Conservation (phyloP, 2,888 invertebrate species). For the Megalurothrips usitatus region DNA sequence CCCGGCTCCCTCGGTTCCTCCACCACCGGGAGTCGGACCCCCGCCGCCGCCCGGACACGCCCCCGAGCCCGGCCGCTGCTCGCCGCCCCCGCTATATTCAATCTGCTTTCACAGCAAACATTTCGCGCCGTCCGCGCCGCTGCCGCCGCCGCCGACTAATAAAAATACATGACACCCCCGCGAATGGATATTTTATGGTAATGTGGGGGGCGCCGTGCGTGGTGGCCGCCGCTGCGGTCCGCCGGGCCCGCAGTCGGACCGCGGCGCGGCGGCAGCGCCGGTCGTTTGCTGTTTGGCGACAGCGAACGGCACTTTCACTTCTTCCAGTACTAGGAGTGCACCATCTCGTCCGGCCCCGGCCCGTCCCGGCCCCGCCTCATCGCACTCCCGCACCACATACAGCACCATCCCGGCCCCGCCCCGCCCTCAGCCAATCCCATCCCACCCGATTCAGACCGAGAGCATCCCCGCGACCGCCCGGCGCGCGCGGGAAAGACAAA, state of each 20-base stretch:
- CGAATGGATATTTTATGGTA: slow-evolving; percentile 10
- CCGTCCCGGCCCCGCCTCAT: background rate
- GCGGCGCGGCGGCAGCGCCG: too few relatives aligned
- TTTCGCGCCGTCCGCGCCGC: background rate
- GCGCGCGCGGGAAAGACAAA: too few relatives aligned
- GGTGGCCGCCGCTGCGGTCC: background rate
- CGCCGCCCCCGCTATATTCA: background rate
- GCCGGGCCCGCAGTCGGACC: background rate
- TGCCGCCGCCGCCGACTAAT: background rate
- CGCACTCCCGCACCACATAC: too few relatives aligned
- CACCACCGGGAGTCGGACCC: too few relatives aligned
- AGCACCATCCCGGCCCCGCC: too few relatives aligned
- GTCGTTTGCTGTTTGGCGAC: background rate
- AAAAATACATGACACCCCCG: background rate
- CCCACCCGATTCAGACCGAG: too few relatives aligned
- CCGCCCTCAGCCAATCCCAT: too few relatives aligned
- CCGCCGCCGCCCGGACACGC: too few relatives aligned
- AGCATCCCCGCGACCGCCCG: too few relatives aligned
- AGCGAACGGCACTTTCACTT: background rate
- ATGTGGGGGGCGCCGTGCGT: background rate
- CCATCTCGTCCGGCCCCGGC: background rate
- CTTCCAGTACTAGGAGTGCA: background rate
- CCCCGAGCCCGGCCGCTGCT: too few relatives aligned
- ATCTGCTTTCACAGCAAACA: background rate
- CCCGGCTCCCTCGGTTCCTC: too few relatives aligned